These are phyloP conservation scores for Eurytoma californica DNA, from an alignment of 2,888 invertebrate genomes.

Conservation along the genomic window DNA sequence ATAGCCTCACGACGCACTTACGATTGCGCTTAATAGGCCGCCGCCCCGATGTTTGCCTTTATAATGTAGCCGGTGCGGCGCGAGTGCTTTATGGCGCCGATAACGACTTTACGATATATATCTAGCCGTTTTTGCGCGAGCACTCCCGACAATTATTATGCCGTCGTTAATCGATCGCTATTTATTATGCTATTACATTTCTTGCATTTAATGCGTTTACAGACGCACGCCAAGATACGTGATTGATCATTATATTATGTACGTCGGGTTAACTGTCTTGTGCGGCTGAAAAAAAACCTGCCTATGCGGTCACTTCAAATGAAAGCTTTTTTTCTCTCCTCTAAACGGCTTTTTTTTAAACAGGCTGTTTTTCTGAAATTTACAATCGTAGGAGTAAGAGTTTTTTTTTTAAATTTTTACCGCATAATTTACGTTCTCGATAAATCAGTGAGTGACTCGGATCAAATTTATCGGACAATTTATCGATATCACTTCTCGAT, in stretches of 20 bases:
- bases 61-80: not conserved
- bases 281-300: conserved; percentile 2
- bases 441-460: no score
- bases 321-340: not conserved
- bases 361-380: no score
- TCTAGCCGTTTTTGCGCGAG: conserved; percentile 20
- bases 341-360: no score
- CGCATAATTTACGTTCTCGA: no score
- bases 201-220: conserved; percentile 30
- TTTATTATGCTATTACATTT: conserved; percentile 43
- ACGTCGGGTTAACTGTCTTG: not conserved
- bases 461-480: no score
- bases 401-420: no score
- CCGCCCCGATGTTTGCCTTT: not conserved
- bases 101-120: conserved; percentile 29
- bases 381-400: no score
- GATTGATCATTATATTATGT: conserved; percentile 42
- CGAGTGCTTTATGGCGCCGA: conserved; percentile 33
- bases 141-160: conserved; percentile 29
- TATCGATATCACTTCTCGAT: no score
- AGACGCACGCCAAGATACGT: not conserved
- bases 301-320: not conserved
- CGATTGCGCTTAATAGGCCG: conserved; percentile 12
- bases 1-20: conserved; percentile 14
- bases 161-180: conserved; percentile 39